These are phyloP conservation scores for Hyaena hyaena DNA, from an alignment of 2,113 vertebrate species.

Conservation along the genomic window DNA sequence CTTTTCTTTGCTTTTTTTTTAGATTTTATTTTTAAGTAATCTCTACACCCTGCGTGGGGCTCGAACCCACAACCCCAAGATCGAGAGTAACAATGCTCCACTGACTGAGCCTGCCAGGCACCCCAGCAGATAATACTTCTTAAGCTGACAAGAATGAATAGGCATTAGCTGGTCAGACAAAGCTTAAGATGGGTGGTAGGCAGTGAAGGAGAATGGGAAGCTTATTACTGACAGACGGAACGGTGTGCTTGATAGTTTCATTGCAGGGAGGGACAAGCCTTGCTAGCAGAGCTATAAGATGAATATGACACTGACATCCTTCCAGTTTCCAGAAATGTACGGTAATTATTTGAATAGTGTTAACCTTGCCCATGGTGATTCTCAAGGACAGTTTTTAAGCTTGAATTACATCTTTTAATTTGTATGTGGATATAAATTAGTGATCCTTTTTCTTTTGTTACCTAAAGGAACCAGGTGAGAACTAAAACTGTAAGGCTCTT, in stretches of 20 bases:
- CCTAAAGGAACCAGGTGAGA: not conserved
- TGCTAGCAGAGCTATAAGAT: not conserved
- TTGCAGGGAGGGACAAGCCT: not conserved
- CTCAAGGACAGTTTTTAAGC: not conserved
- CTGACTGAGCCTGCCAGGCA: too few relatives aligned
- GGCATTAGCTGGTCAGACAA: not conserved
- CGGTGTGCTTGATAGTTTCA: not conserved
- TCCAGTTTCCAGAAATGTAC: conserved; percentile 61
- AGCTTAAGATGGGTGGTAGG: not conserved
- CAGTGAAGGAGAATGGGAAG: not conserved
- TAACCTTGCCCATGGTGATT: not conserved
- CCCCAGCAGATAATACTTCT: not conserved
- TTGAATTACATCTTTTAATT: conserved; percentile 45
- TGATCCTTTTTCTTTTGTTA: not conserved
- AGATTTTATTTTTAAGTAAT: too few relatives aligned
- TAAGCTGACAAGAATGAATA: not conserved
- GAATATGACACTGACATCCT: conserved; percentile 52
- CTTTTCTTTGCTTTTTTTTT: too few relatives aligned
- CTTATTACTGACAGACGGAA: not conserved
- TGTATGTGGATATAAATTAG: not conserved
- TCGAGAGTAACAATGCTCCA: too few relatives aligned
- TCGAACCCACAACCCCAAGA: too few relatives aligned
- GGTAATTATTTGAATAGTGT: conserved; percentile 46
- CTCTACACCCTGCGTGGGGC: too few relatives aligned
- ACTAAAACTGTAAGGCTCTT: not conserved